Evolutionary conservation across 1,140 invertebrate species (phyloP).

Genomic region (Stegodyphus mimosarum): DNA sequence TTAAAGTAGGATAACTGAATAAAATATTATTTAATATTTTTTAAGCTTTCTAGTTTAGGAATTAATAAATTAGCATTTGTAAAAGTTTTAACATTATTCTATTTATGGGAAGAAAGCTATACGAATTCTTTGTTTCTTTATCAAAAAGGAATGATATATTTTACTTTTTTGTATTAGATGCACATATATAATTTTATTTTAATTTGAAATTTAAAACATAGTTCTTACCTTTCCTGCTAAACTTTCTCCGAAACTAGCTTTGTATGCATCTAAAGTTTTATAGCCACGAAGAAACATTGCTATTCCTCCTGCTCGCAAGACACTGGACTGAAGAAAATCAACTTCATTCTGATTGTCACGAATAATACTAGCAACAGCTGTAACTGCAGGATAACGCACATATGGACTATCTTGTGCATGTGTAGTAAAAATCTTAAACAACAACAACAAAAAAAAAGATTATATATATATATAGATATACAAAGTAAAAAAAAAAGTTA

Average conservation of each 20-base stretch:
- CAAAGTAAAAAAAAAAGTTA: background rate
- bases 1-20: too few species aligned
- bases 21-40: too few species aligned
- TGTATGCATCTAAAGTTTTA: conserved; percentile 47
- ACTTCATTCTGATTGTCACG: conserved; percentile 42
- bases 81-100: too few species aligned
- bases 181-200: too few species aligned
- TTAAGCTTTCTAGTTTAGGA: too few species aligned
- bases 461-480: too few species aligned
- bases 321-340: conserved; percentile 23
- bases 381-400: conserved; percentile 35
- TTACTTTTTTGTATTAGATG: too few species aligned
- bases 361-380: conserved; percentile 46
- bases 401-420: conserved; percentile 37
- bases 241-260: conserved; percentile 46
- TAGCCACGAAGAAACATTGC: conserved; percentile 23
- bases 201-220: too few species aligned
- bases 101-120: too few species aligned
- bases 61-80: too few species aligned
- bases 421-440: conserved; percentile 25
- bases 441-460: background rate
- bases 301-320: conserved; percentile 38
- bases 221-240: conserved; percentile 31
- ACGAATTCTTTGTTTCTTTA: too few species aligned
- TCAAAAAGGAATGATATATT: too few species aligned